phyloP scores from a whole-genome alignment of 2,797 vertebrate genomes.

The Trichosurus vulpecula region DNA sequence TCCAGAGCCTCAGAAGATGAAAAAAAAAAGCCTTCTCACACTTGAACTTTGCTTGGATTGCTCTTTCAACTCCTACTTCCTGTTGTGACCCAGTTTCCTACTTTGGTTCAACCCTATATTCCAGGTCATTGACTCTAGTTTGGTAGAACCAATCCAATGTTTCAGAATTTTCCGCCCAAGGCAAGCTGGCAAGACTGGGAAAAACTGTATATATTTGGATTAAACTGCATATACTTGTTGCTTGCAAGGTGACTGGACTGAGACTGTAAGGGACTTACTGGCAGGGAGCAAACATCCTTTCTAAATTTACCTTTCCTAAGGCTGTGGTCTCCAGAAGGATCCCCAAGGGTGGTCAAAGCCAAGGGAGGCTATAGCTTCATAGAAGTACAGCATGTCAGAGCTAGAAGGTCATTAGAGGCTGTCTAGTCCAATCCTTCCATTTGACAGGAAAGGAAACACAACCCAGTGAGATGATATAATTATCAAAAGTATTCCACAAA shows the following conservation, averaged over 20 bases:
- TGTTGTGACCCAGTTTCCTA: neutral
- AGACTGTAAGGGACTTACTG: neutral
- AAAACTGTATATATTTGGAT: neutral
- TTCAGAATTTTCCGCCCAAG: neutral
- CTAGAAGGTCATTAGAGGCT: neutral
- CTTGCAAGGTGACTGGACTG: neutral
- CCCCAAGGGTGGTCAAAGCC: neutral
- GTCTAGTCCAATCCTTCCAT: neutral
- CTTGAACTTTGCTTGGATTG: neutral
- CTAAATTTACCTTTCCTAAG: neutral
- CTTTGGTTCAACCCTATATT: neutral
- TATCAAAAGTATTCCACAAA: no score
- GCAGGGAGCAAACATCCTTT: neutral
- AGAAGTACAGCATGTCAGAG: neutral
- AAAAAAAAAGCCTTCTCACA: neutral
- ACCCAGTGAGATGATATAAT: neutral
- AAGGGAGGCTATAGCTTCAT: neutral
- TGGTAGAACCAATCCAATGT: neutral
- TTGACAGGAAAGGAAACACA: neutral
- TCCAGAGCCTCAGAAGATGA: neutral
- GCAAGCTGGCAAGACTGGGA: neutral
- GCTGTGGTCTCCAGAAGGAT: neutral
- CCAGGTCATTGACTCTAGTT: neutral
- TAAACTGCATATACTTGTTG: neutral
- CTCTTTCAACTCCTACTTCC: neutral